These are phyloP conservation scores for Pampusana beccarii DNA, from an alignment of 2,113 vertebrate species.

Conservation along the genomic window DNA sequence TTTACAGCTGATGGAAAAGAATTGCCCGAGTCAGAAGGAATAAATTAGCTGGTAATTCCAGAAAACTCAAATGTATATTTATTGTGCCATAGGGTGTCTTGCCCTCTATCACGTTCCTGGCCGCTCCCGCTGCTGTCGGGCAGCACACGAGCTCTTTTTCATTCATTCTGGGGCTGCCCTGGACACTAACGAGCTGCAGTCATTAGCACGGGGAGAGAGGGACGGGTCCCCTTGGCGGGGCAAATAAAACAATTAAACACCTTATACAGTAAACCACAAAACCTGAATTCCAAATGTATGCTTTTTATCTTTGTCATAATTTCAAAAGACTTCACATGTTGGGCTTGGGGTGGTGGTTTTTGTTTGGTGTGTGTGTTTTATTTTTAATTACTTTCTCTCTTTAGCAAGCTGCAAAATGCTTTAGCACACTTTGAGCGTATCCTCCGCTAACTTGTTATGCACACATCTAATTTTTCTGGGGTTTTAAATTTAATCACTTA, in stretches of 20 bases:
- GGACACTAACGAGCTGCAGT: rapidly evolving
- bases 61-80: background rate
- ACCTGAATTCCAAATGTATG: background rate
- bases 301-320: background rate
- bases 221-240: too few species aligned
- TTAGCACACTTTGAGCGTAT: background rate
- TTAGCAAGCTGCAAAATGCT: background rate
- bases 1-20: constrained; percentile 3
- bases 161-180: too few species aligned
- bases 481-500: background rate
- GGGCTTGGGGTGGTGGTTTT: background rate
- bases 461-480: background rate
- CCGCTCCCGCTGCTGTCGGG: background rate
- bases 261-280: background rate
- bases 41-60: background rate
- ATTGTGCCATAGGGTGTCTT: background rate
- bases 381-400: background rate
- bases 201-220: too few species aligned
- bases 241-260: background rate
- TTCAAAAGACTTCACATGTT: background rate
- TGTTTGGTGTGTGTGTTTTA: too few species aligned
- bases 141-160: background rate
- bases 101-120: background rate
- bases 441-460: background rate
- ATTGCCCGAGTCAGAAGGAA: background rate